These are phyloP conservation scores for Echinarachnius parma DNA, from an alignment of 53 echinoderm and acorn worm genomes.

Conservation along the genomic window DNA sequence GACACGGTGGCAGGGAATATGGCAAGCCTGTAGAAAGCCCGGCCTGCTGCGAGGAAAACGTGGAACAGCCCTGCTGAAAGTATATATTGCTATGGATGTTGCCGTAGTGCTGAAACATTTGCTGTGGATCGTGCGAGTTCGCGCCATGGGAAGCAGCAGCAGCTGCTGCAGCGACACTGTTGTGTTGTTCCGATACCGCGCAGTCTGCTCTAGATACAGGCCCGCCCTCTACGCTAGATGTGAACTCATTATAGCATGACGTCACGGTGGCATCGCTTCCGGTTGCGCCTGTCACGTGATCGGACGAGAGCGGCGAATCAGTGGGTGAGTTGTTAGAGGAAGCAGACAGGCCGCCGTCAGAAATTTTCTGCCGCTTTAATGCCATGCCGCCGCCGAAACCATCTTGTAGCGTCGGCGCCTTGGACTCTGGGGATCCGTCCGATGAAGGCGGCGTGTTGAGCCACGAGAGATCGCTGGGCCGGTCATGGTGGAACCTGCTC, in stretches of 20 bases:
- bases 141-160: too few species aligned
- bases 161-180: too few species aligned
- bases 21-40: too few species aligned
- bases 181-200: too few species aligned
- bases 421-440: slow-evolving; percentile 30
- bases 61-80: slow-evolving; percentile 14
- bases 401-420: slow-evolving; percentile 4
- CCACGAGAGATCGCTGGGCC: slow-evolving; percentile 32
- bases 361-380: slow-evolving; percentile 24
- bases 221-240: slow-evolving; percentile 6
- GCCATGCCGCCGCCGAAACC: slow-evolving; percentile 2
- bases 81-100: too few species aligned
- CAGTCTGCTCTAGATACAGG: too few species aligned
- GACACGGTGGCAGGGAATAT: too few species aligned
- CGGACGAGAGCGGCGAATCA: too few species aligned
- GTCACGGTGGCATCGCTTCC: not conserved
- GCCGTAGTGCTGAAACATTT: slow-evolving; percentile 19
- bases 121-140: not conserved
- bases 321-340: too few species aligned
- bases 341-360: not conserved
- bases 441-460: slow-evolving; percentile 41
- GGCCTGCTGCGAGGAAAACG: slow-evolving; percentile 16
- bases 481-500: too few species aligned
- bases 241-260: slow-evolving; percentile 3
- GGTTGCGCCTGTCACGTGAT: too few species aligned